Evolutionary conservation across 2,797 vertebrate genomes (phyloP).

Genomic region (Tiaroga cobitis): DNA sequence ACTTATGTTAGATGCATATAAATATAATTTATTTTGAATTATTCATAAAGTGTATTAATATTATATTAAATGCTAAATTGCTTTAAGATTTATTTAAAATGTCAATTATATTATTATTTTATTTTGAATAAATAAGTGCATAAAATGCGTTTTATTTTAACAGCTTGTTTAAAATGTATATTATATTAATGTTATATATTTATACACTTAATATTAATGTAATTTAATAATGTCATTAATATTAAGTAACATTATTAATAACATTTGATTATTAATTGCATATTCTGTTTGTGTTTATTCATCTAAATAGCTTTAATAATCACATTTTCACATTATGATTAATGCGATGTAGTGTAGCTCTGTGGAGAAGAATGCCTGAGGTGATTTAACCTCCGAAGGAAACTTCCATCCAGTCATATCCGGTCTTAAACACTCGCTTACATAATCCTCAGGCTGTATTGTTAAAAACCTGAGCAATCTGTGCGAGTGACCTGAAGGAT

Average conservation of each 20-base stretch:
- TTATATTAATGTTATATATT: neutral
- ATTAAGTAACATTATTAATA: neutral
- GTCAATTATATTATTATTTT: neutral
- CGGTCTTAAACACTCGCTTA: neutral
- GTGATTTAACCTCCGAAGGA: neutral
- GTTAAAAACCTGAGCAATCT: slow-evolving; percentile 7
- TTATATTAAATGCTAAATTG: neutral
- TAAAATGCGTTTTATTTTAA: neutral
- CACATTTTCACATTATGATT: neutral
- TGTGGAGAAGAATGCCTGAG: neutral
- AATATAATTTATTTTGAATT: neutral
- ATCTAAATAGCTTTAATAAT: neutral
- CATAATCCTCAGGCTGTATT: neutral
- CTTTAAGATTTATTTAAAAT: neutral
- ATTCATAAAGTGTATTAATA: neutral
- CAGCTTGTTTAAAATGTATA: neutral
- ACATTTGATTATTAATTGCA: neutral
- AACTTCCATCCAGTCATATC: neutral
- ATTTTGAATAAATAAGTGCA: neutral
- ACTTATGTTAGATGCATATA: no score
- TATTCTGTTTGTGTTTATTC: neutral
- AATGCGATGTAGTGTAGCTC: neutral
- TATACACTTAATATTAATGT: neutral
- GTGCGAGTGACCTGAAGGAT: neutral
- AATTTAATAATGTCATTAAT: neutral